Evolutionary conservation across 2,797 vertebrate genomes (phyloP), one percentile per base, ranked within the genome.

Genomic region (Morelia viridis): DNA sequence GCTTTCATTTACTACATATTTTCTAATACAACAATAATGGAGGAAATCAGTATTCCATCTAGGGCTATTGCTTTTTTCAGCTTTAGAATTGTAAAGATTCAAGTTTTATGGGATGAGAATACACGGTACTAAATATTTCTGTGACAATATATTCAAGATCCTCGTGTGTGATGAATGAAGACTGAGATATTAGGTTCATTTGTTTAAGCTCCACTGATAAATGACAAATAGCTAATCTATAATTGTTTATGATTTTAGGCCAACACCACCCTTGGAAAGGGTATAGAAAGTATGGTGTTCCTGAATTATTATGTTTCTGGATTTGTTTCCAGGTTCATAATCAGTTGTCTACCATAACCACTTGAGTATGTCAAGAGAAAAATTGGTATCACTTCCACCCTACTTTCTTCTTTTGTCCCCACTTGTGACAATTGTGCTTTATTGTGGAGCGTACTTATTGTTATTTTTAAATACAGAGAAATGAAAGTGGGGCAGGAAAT

Each of bases 391-490:
- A 64, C 61, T 50, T 57, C 8, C 17, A 80, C 56, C 13, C 7
- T 22, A n/a, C 17, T 26, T 8, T 12, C 9, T n/a, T 56, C 53
- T 53, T 12, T 3, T 15, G 22, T 31, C 35, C n/a, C n/a, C 31
- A 41, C 41, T 76, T 41, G 68, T 41, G 17, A 76, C 17, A 22
- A 53, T 35, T 80, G 26, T 71, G 65, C 19, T 26, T 56, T 35
- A 31, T 64, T 41, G 35, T 62, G 57, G 31, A 80, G 28, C 19
- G 19, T 41, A 7, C 68, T 31, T 35, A 76, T 2, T 7, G 35
- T 88, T 41, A 60, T 83, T 88, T 92, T 92, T 62, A 92, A 64
- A 24, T 31, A 41, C 8, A 5, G 41, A 26, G 58, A 88, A 88
- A 62, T 53, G n/a, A 87, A 58, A 85, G 28, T 46, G 35, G 24